A percentile compares a stretch with the other conserved stretches of the same genome.
These are phyloP conservation scores for Pimpla rufipes DNA, from an alignment of 2,888 invertebrate genomes.

Conservation along the genomic window DNA sequence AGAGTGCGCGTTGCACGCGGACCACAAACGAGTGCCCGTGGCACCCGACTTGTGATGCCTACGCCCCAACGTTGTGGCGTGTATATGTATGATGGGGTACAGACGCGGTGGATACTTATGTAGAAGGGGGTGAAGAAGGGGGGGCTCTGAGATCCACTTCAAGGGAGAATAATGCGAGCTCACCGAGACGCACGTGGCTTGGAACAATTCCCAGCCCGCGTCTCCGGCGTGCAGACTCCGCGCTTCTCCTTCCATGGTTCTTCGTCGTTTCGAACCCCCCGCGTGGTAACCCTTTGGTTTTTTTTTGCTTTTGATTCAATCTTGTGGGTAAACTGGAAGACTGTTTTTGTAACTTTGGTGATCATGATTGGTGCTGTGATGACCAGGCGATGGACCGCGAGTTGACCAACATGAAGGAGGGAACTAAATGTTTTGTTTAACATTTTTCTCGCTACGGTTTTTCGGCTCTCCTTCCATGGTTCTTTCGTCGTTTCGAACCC, in stretches of 20 bases:
- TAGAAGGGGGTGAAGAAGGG: conserved; percentile 3
- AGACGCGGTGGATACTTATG: not conserved
- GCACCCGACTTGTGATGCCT: conserved; percentile 1
- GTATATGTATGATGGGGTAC: not conserved
- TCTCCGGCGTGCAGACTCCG: conserved; percentile 3
- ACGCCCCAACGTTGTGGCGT: not conserved
- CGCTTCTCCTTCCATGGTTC: conserved; percentile 14
- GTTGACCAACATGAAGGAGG: too few species aligned
- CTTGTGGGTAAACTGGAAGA: not conserved
- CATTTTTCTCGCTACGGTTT: too few species aligned
- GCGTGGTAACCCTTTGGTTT: not conserved
- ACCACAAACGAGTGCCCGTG: not conserved
- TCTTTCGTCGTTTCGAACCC: too few species aligned
- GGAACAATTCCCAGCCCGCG: conserved; percentile 55
- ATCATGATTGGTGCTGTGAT: too few species aligned
- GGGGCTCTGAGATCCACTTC: conserved; percentile 75
- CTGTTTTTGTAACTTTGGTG: too few species aligned
- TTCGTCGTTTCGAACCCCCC: not conserved
- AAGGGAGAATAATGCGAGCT: conserved; percentile 79
- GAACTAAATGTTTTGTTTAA: too few species aligned
- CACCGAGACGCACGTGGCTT: conserved; percentile 78
- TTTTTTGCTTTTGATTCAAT: not conserved
- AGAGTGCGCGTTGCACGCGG: conserved; percentile 4
- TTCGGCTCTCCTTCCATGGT: too few species aligned
- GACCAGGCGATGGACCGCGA: too few species aligned